Percentiles rank a stretch among this genome's conserved stretches.
Evolutionary conservation across 2,113 vertebrate species (phyloP).

Genomic region (Dryoscopus gambensis): DNA sequence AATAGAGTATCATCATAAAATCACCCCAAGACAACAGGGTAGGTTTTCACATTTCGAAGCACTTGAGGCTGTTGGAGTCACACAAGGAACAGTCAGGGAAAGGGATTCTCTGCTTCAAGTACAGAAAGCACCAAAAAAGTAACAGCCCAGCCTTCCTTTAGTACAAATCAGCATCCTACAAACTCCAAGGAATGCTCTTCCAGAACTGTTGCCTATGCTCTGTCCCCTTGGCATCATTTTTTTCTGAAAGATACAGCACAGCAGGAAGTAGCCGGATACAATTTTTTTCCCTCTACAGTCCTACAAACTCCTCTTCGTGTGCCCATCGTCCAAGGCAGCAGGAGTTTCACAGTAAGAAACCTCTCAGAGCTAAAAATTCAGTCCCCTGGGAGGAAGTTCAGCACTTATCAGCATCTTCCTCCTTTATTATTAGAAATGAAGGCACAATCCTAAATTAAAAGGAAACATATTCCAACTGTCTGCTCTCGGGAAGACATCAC

Average conservation of each 20-base stretch:
- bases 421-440: neutral
- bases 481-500: neutral
- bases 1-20: neutral
- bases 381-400: neutral
- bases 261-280: neutral
- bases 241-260: neutral
- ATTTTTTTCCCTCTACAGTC: neutral
- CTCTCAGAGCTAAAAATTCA: neutral
- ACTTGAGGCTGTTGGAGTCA: neutral
- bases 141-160: neutral
- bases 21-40: neutral
- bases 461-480: neutral
- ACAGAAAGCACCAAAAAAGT: neutral
- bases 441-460: neutral
- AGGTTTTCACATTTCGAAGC: neutral
- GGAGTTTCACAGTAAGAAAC: neutral
- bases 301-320: neutral
- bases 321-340: neutral
- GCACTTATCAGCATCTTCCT: neutral
- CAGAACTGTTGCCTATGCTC: fast-evolving
- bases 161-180: neutral
- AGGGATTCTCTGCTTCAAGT: neutral
- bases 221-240: neutral
- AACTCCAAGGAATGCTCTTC: neutral
- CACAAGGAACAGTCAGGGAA: neutral